Percentiles rank a stretch among this genome's conserved stretches.
These are phyloP conservation scores for Pantherophis guttatus DNA, from an alignment of 2,113 vertebrate genomes.

Conservation along the genomic window DNA sequence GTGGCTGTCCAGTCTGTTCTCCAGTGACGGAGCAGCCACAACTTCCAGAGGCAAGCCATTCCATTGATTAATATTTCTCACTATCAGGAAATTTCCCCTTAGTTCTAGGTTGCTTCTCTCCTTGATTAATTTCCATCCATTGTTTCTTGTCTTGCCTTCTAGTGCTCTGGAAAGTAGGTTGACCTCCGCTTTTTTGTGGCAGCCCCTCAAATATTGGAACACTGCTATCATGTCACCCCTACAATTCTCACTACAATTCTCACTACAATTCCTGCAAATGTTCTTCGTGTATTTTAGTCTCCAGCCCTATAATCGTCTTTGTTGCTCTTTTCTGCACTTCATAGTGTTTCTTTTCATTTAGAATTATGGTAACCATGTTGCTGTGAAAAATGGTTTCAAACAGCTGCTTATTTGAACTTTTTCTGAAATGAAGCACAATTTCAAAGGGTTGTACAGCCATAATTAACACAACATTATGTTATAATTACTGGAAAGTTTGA, in stretches of 20 bases:
- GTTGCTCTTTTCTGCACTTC: not conserved
- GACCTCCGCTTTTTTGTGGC: not conserved
- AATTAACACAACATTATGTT: not conserved
- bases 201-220: not conserved
- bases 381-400: not conserved
- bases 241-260: too few species aligned
- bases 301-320: not conserved
- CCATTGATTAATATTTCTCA: not conserved
- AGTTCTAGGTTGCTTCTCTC: not conserved
- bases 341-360: not conserved
- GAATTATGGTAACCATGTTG: not conserved
- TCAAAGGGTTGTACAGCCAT: not conserved
- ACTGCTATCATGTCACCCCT: not conserved
- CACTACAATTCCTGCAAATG: not conserved
- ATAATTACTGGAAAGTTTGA: not conserved
- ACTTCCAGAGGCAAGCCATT: not conserved
- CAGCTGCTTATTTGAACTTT: not conserved
- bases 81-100: not conserved
- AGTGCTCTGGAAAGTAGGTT: too few species aligned
- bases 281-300: not conserved
- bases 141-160: not conserved
- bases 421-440: not conserved
- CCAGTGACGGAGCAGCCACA: not conserved
- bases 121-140: not conserved
- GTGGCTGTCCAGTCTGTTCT: not conserved